Conservation (phyloP, 1,140 invertebrate genomes). For the Heliconius melpomene region DNA sequence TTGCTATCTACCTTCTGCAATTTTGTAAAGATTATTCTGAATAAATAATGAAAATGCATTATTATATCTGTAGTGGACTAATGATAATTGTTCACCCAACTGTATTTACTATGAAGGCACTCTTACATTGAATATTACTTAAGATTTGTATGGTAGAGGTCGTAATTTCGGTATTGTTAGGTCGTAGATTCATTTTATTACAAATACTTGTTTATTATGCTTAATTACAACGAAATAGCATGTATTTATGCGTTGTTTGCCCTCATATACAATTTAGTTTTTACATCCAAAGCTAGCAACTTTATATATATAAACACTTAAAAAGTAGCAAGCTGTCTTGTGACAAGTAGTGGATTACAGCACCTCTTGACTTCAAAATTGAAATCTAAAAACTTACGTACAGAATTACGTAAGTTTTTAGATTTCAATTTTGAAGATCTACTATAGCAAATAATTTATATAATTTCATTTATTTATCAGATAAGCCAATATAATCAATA, state of each 20-base stretch:
- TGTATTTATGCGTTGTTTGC: too few species aligned
- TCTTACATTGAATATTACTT: not conserved
- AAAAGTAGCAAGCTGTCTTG: too few species aligned
- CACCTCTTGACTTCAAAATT: too few species aligned
- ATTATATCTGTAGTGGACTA: slow-evolving; percentile 46
- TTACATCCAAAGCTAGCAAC: too few species aligned
- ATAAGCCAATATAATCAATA: not conserved
- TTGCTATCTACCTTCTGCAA: slow-evolving; percentile 68
- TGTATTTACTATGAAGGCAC: slow-evolving; percentile 31
- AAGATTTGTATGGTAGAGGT: not conserved
- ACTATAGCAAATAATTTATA: too few species aligned
- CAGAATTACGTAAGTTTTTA: too few species aligned
- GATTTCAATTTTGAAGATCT: too few species aligned
- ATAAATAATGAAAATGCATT: slow-evolving; percentile 70
- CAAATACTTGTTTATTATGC: not conserved
- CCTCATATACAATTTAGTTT: too few species aligned
- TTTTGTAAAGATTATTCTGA: slow-evolving; percentile 74
- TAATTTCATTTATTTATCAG: not conserved
- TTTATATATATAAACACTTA: too few species aligned
- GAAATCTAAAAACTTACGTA: too few species aligned
- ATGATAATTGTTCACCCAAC: slow-evolving; percentile 39
- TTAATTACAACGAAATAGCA: too few species aligned
- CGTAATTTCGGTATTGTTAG: not conserved
- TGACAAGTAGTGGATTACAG: too few species aligned
- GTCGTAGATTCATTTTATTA: not conserved